Base-by-base conservation (phyloP, 92 coral and sea anemone species). In the Epizoanthus stellaris region DNA sequence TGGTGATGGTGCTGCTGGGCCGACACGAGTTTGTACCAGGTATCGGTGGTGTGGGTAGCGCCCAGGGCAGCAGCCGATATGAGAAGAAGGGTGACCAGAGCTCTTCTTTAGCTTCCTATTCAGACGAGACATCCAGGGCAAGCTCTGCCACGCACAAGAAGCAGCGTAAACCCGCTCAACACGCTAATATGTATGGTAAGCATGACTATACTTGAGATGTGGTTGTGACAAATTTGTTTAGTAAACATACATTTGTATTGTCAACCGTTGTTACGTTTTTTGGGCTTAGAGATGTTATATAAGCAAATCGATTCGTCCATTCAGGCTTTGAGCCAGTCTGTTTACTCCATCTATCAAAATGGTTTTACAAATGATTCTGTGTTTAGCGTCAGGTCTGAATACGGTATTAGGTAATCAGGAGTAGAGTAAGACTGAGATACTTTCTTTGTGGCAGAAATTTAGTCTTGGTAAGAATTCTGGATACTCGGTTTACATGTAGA, bases 1-100 rank as follows among this genome's bases (percentile, higher is more conserved):
- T 97, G 99, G 94, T 94, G 0, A 97, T 97, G 99, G 95, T 93
- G 17, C 80, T 97, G 14, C 90, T 97, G 2, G 99, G 99, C 12
- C 82, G 94, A 85, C 98, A 89, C 6, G 99, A 97, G 93, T 97
- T 97, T 89, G 98, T 95, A 49, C 67, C 97, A 6, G 95, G 94
- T 58, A 94, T 89, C 57, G 94, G 95, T 43, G 96, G 98, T 13
- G 89, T 90, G 14, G 98, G 98, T 23, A 81, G 90, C 15, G 65
- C 80, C 38, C 88, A 86, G 23, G 79, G 94, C 38, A 64, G 88
- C 47, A 85, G 90, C 21, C 92, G 98, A 34, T 93, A 93, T 42
- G 98, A 94, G 57, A 88, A 91, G 42, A 94, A 86, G 85, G 87
- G 88, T 67, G 89, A 85, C 38, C 95, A 82, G 73, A 88, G 82